Evolutionary conservation across 2,888 invertebrate species (phyloP), one percentile per base, ranked within the genome.

Genomic region (Dryobota labecula): DNA sequence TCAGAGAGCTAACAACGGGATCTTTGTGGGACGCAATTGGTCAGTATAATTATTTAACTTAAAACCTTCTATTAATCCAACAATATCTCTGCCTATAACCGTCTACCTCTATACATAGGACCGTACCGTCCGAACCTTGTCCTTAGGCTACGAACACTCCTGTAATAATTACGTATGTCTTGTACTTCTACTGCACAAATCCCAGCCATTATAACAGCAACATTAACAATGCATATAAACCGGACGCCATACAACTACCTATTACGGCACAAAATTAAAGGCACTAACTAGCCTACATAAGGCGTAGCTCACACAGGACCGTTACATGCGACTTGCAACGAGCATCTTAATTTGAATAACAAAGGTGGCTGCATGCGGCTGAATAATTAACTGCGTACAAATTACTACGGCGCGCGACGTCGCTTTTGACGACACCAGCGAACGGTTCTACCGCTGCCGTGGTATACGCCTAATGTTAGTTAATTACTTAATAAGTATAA

Each of bases 341-440:
- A 85, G 85, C 85, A 78, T 84, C 86, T 86, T 89, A 85, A 93
- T 93, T 93, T 92, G 92, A 93, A 93, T 93, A 90, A 92, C 93
- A 93, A 93, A 93, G 93, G 91, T 89, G 85, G 85, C 86, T 87
- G 89, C 93, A 93, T 93, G 93, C 86, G 90, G 84, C 80, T 87
- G 93, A 93, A 93, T 93, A 93, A 93, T 93, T 91, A 92, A 90
- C 89, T 87, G 82, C 82, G 84, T 79, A 84, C 83, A 90, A 90
- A 89, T 90, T 89, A 90, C 87, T 88, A 51, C 70, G 64, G 61
- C 78, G 36, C 0, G 36, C 36, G n/a, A n/a, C n/a, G 76, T 66
- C 62, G 84, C 79, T 90, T 80, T 70, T 78, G 86, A 86, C 69
- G 74, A 43, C 58, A 47, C 54, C 54, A 63, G 30, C 47, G 30